A percentile compares a stretch with the other conserved stretches of the same genome.
These are phyloP conservation scores for Sphinx pinastri DNA, from an alignment of 2,888 invertebrate genomes.

Conservation along the genomic window DNA sequence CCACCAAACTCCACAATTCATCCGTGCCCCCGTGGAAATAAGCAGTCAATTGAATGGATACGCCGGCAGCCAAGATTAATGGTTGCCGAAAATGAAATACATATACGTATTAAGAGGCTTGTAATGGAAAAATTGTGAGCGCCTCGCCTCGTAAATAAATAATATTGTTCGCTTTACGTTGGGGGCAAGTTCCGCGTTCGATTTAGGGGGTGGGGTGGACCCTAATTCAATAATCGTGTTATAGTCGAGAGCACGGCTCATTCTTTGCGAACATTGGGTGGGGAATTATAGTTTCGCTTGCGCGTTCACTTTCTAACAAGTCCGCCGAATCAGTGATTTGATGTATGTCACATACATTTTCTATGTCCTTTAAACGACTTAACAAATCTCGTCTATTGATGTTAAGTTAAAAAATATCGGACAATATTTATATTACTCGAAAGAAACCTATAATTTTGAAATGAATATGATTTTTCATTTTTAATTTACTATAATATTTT, in stretches of 20 bases:
- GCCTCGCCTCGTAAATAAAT: conserved; percentile 24
- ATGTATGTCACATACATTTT: too few relatives aligned
- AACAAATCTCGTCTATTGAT: too few relatives aligned
- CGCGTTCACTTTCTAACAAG: neutral
- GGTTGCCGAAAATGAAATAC: conserved; percentile 54
- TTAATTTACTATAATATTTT: too few relatives aligned
- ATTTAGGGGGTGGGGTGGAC: conserved; percentile 14
- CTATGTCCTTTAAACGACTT: too few relatives aligned
- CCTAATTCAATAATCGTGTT: conserved; percentile 26
- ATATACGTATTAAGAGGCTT: conserved; percentile 44
- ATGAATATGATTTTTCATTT: too few relatives aligned
- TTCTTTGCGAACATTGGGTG: conserved; percentile 3
- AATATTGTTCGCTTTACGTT: conserved; percentile 21
- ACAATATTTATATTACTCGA: too few relatives aligned
- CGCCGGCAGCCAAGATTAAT: conserved; percentile 64
- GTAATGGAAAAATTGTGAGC: conserved; percentile 33
- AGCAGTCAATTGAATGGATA: conserved; percentile 62
- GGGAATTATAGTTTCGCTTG: conserved; percentile 11
- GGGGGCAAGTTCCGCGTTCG: conserved; percentile 11
- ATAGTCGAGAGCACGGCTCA: conserved; percentile 6
- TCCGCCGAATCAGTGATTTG: neutral
- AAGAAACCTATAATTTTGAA: too few relatives aligned
- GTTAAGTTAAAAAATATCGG: too few relatives aligned
- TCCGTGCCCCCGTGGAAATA: conserved; percentile 50
- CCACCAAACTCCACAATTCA: conserved; percentile 56